Base-by-base conservation (phyloP, 2,888 invertebrate genomes). In the Oxytorus armatus region DNA sequence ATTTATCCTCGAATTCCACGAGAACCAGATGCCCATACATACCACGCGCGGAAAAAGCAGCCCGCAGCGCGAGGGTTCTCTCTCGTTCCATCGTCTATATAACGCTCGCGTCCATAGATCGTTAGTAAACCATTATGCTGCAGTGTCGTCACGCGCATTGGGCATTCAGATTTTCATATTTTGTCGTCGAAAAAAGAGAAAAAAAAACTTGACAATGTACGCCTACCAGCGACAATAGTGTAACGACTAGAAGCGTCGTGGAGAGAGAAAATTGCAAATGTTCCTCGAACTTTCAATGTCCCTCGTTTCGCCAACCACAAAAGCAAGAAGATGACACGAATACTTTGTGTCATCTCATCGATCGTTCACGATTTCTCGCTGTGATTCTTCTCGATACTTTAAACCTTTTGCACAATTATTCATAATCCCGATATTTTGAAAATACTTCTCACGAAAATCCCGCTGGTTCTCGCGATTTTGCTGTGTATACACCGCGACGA, bases 71-170 rank as follows among this genome's bases (percentile, higher is more conserved):
- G 42, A 55, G 77, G 44, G 49, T 65, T 33, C 59, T 72, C 8
- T 68, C 53, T 53, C 61, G 57, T 39, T 10, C 14, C 72, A 44
- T 57, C 33, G 72, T 21, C 16, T 76, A 77, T 61, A 29, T 47
- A 65, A n/a, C 70, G 61, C 66, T 63, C 86, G 82, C 79, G 83
- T 85, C 81, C 84, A 73, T 68, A 73, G 73, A 75, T 89, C 88
- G 86, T 89, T 89, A 88, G 86, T 82, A 72, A 74, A 69, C 85
- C 84, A 89, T 89, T 89, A 87, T 88, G 77, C n/a, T n/a, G 81
- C 77, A 76, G 83, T 85, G 88, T 89, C 89, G 89, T 89, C 89
- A 86, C 86, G 88, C 85, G 72, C 85, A 75, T 85, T 75, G 66
- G 79, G 82, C 29, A 82, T 85, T 85, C 77, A 80, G 81, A 86